Evolutionary conservation across 2,797 vertebrate genomes (phyloP), one percentile per base, ranked within the genome.

Genomic region (Strix occidentalis): DNA sequence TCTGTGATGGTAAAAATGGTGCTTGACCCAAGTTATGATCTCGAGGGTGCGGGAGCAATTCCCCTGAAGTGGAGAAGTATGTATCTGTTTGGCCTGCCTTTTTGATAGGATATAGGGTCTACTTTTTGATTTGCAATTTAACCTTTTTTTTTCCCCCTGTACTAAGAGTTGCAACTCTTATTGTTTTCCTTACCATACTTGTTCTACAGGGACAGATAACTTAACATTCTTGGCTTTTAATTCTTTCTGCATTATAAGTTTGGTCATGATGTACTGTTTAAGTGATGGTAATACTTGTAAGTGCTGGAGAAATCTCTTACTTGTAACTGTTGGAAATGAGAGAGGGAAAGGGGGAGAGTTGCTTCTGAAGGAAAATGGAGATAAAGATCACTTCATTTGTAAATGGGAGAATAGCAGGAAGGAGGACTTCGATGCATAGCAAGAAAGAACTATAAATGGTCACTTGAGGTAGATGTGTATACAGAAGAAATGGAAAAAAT

Each of bases 71-170:
- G 21, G 14, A 61, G 3, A 24, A 29, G 33, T 84, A 93, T 79
- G 54, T 76, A 25, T 31, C 19, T 71, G 39, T 48, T 25, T 87
- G 63, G 16, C 18, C 12, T 46, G 9, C 21, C 11, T 65, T 79
- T 57, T 60, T 35, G 26, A 23, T 13, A 57, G n/a, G 23, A 6
- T 39, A 3, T 23, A 41, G 5, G 8, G 11, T 61, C 33, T 75
- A 21, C 12, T 8, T 66, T 81, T 68, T 51, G 29, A 11, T 28
- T 77, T 77, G 39, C 25, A 35, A 6, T 29, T 66, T 54, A 71
- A 35, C 2, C 13, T 23, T 33, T 13, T n/a, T 13, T n/a, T 24
- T 13, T 1, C 6, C 9, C 6, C 8, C 39, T 1, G 0, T 58
- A 6, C 24, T 37, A 17, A 16, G 24, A 43, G 17, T 16, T 76